Base-by-base conservation (phyloP, 2,797 vertebrate genomes). In the Sebastes nivosus region DNA sequence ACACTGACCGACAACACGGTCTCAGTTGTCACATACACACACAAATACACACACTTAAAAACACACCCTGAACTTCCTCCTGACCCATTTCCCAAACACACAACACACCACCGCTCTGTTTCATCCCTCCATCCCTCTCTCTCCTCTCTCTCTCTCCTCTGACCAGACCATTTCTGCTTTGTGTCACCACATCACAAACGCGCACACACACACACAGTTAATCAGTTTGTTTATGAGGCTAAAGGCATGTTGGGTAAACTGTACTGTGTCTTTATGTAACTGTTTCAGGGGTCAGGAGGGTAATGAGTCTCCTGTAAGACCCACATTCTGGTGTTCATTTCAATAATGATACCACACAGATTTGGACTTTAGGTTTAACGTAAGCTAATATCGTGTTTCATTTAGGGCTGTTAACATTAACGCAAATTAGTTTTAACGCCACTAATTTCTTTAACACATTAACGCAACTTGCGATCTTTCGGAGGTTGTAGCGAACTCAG, bases 11-110 rank as follows among this genome's bases (percentile, higher is more conserved):
- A 66, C 75, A 83, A 81, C 58, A 68, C n/a, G 4, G 69, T 52
- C 82, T 91, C 91, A 92, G 89, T 90, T 92, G 91, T 80, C 83
- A 81, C 75, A 52, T 2, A 55, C 24, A 61, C 24, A 61, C 34
- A 55, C 55, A 67, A 79, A 83, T 69, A 52, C 3, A 67, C 67
- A 67, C 46, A 69, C 69, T n/a, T 18, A 64, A 76, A 83, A 76
- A 66, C 80, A 86, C 83, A 76, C 72, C 60, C 82, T 85, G 78
- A 58, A 87, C 92, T 92, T 92, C 88, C 89, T 94, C 79, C 85
- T 88, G 89, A 91, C 89, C 91, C 78, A 89, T 61, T 90, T 91
- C 86, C 72, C 84, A 87, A 93, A 85, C 83, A 89, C 18, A 50
- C 82, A 86, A 87, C 80, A 76, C 78, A 85, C 72, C 79, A 79